Evolutionary conservation across 2,888 invertebrate species (phyloP).

Genomic region (Peribatodes rhomboidaria): DNA sequence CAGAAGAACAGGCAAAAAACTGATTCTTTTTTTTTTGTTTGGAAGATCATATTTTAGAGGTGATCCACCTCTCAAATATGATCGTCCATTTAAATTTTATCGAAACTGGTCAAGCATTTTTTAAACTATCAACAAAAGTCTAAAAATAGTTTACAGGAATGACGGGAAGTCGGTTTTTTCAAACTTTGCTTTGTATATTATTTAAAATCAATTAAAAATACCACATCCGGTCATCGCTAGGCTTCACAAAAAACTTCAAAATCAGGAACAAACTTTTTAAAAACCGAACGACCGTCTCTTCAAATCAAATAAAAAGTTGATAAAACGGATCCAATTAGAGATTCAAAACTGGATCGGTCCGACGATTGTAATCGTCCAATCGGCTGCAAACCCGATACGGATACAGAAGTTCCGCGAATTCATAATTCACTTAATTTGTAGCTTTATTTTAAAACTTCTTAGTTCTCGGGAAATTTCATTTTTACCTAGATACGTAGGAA

Average conservation of each 20-base stretch:
- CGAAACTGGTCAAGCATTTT: too few species aligned
- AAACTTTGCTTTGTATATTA: too few species aligned
- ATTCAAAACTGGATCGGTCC: constrained; percentile 22
- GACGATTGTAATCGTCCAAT: constrained; percentile 37
- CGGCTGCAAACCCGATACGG: constrained; percentile 41
- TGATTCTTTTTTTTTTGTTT: too few species aligned
- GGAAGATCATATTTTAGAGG: too few species aligned
- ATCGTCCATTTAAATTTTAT: too few species aligned
- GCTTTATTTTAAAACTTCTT: constrained; percentile 44
- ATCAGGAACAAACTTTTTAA: background rate
- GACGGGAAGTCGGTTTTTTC: too few species aligned
- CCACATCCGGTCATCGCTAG: background rate
- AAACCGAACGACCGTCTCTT: background rate
- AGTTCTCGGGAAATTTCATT: constrained; percentile 34
- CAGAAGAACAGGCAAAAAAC: too few species aligned
- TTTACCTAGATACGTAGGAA: background rate
- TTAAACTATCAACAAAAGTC: too few species aligned
- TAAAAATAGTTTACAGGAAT: too few species aligned
- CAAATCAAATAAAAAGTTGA: constrained; percentile 17
- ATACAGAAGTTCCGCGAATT: constrained; percentile 39
- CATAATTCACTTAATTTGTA: constrained; percentile 47
- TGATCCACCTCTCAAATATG: too few species aligned
- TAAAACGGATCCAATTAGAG: constrained; percentile 22
- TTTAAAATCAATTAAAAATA: background rate
- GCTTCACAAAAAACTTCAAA: background rate